These are phyloP conservation scores for Ruditapes philippinarum DNA, from an alignment of 1,140 invertebrate genomes.

Conservation along the genomic window DNA sequence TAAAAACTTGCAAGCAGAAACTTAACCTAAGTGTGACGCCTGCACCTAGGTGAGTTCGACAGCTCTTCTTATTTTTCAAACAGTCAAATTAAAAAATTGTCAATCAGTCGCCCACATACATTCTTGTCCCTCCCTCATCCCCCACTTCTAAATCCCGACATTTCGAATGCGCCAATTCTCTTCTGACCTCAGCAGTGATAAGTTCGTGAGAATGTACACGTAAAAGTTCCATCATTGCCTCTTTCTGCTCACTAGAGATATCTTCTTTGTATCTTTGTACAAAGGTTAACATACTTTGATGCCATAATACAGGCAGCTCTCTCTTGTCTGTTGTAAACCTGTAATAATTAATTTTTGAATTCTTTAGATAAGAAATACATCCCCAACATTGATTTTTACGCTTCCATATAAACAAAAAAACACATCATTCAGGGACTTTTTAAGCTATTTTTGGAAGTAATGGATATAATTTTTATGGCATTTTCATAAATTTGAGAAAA, in stretches of 20 bases:
- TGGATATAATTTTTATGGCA: too few species aligned
- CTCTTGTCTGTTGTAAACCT: constrained; percentile 95
- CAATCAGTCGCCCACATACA: neutral
- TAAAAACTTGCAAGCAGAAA: too few species aligned
- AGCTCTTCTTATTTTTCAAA: too few species aligned
- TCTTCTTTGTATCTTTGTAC: constrained; percentile 98
- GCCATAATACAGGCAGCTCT: constrained; percentile 98
- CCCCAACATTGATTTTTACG: too few species aligned
- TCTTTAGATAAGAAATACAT: too few species aligned
- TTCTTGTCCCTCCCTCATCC: constrained; percentile 7
- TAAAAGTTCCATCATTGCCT: constrained; percentile 93
- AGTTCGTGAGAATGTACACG: constrained; percentile 93
- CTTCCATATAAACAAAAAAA: too few species aligned
- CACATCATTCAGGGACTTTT: too few species aligned
- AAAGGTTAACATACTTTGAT: constrained; percentile 97
- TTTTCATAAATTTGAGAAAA: too few species aligned
- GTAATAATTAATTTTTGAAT: constrained; percentile 41
- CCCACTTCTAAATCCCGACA: constrained; percentile 90
- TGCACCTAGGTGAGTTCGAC: too few species aligned
- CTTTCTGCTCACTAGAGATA: constrained; percentile 96
- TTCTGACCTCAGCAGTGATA: constrained; percentile 94
- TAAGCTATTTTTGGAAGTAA: too few species aligned
- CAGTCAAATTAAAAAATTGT: neutral
- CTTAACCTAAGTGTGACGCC: too few species aligned
- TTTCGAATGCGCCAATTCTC: constrained; percentile 94